phyloP scores from a whole-genome alignment of 2,113 vertebrate species.

The Eretmodus cyanostictus region DNA sequence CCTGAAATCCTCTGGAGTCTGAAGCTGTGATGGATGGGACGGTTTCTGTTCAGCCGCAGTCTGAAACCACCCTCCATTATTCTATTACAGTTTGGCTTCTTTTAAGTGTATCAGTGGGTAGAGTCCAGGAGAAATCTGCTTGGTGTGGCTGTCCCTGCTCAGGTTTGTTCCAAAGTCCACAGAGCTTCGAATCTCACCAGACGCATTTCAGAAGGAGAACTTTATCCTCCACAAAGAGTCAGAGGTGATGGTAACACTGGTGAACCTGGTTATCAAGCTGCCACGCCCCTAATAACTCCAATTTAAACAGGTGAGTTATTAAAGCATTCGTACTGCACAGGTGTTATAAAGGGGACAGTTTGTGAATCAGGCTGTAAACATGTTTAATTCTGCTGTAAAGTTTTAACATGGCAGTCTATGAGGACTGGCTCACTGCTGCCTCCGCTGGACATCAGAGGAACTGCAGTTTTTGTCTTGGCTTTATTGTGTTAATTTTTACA shows the following conservation, averaged over 20 bases:
- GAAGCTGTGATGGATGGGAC: neutral
- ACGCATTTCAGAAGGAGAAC: fast-evolving
- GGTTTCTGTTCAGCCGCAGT: fast-evolving
- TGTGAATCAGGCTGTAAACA: neutral
- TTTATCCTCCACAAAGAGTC: fast-evolving
- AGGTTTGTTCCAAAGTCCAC: neutral
- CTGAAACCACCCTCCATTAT: neutral
- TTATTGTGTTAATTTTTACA: neutral
- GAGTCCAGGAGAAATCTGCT: neutral
- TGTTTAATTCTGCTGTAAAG: neutral
- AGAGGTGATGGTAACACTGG: fast-evolving
- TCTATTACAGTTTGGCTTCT: fast-evolving
- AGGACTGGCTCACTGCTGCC: neutral
- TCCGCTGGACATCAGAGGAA: neutral
- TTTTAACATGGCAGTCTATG: neutral
- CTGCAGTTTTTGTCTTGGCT: fast-evolving
- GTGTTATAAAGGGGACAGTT: neutral
- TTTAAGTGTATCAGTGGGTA: neutral
- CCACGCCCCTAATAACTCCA: neutral
- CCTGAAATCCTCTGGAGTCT: neutral
- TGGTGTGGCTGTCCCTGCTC: neutral
- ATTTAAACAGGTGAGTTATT: neutral
- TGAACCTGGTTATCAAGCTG: neutral
- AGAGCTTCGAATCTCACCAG: fast-evolving
- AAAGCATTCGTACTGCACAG: neutral